phyloP scores from a whole-genome alignment of 92 coral and sea anemone genomes.

The Anthopleura xanthogrammica region DNA sequence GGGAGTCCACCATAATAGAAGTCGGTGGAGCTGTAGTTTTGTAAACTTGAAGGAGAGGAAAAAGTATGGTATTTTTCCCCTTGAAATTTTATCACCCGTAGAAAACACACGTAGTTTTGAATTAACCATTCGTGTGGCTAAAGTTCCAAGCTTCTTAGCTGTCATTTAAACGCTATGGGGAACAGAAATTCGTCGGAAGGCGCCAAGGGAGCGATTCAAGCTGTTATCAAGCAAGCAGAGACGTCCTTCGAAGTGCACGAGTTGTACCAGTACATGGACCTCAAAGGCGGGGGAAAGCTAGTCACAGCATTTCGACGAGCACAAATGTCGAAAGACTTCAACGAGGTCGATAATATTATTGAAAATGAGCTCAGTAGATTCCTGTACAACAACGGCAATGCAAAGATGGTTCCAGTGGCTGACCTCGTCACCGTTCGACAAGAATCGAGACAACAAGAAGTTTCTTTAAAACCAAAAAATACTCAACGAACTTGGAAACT shows the following conservation, averaged over 20 bases:
- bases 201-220: slow-evolving; percentile 81
- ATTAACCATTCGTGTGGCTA: background rate
- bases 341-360: slow-evolving; percentile 57
- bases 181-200: slow-evolving; percentile 51
- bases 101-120: background rate
- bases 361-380: slow-evolving; percentile 47
- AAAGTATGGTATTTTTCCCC: background rate
- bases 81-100: background rate
- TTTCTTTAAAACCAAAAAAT: background rate
- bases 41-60: background rate
- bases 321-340: slow-evolving; percentile 54
- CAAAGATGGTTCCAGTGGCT: slow-evolving; percentile 52
- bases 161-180: slow-evolving; percentile 33
- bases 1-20: background rate
- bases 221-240: slow-evolving; percentile 79
- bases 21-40: background rate
- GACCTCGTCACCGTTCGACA: slow-evolving; percentile 53
- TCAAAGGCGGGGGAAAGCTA: slow-evolving; percentile 72
- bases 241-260: slow-evolving; percentile 41
- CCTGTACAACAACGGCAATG: slow-evolving; percentile 64
- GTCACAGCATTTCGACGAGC: slow-evolving; percentile 68
- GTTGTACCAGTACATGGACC: slow-evolving; percentile 61
- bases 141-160: background rate
- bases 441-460: slow-evolving; percentile 26
- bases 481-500: background rate